Conservation (phyloP, 2,113 vertebrate genomes). For the Epinephelus fuscoguttatus region DNA sequence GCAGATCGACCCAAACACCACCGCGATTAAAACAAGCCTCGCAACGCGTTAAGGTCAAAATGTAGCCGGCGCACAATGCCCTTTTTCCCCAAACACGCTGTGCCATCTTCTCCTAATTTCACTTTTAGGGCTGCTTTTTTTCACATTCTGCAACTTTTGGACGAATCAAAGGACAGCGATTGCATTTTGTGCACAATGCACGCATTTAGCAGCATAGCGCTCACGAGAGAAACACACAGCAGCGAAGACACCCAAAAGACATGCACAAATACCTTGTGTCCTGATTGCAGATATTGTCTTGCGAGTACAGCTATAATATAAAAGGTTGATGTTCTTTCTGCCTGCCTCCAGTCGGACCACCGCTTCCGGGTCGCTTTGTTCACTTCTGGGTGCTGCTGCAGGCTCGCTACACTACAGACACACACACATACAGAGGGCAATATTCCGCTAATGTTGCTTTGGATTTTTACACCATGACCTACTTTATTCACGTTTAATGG, state of each 20-base stretch:
- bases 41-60: slow-evolving; percentile 19
- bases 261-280: slow-evolving; percentile 84
- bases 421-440: not conserved
- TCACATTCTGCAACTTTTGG: slow-evolving; percentile 83
- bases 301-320: slow-evolving; percentile 80
- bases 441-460: slow-evolving; percentile 12
- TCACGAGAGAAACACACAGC: slow-evolving; percentile 37
- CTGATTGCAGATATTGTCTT: slow-evolving; percentile 83
- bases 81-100: slow-evolving; percentile 27
- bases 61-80: slow-evolving; percentile 18
- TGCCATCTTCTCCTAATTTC: slow-evolving; percentile 63
- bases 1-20: slow-evolving; percentile 35
- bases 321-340: slow-evolving; percentile 85
- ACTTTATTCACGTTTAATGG: slow-evolving; percentile 26
- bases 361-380: slow-evolving; percentile 95
- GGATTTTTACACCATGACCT: slow-evolving; percentile 21
- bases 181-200: slow-evolving; percentile 60
- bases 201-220: slow-evolving; percentile 15
- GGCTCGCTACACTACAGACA: slow-evolving; percentile 50
- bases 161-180: slow-evolving; percentile 73
- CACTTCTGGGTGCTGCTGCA: slow-evolving; percentile 91
- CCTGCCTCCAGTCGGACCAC: slow-evolving; percentile 85
- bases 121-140: slow-evolving; percentile 72
- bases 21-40: slow-evolving; percentile 38
- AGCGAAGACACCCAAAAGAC: slow-evolving; percentile 40